Percentiles rank a stretch among this genome's conserved stretches.
phyloP scores from a whole-genome alignment of 2,113 vertebrate species.

The Psammodynastes pulverulentus region DNA sequence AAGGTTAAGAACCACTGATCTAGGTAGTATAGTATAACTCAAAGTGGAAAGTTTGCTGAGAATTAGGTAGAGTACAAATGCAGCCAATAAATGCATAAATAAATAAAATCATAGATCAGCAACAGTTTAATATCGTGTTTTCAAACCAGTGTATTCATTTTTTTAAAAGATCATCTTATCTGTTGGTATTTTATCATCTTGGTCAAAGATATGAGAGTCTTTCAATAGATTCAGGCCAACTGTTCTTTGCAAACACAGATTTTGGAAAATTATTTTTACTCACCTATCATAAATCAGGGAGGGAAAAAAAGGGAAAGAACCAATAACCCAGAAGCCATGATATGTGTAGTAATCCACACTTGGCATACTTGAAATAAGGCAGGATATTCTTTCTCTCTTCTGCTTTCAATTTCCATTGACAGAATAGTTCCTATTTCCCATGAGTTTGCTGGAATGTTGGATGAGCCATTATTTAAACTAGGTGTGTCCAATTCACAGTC shows the following conservation, averaged over 20 bases:
- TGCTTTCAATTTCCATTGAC: not conserved
- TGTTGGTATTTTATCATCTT: not conserved
- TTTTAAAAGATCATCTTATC: not conserved
- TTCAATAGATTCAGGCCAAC: not conserved
- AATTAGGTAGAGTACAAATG: not conserved
- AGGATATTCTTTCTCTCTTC: not conserved
- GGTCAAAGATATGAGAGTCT: not conserved
- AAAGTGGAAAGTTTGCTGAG: not conserved
- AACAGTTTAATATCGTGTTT: not conserved
- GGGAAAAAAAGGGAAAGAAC: not conserved
- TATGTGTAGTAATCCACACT: not conserved
- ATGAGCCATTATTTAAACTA: not conserved
- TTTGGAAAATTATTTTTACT: not conserved
- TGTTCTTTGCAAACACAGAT: not conserved
- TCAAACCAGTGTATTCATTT: not conserved
- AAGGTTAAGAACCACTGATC: too few species aligned
- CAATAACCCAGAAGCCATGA: not conserved
- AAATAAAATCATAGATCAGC: not conserved
- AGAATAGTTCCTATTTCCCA: not conserved
- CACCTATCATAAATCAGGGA: not conserved
- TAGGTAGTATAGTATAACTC: not conserved
- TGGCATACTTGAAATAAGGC: not conserved
- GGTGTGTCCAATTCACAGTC: not conserved
- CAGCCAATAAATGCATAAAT: not conserved
- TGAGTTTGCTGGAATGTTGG: not conserved